A percentile compares a stretch with the other conserved stretches of the same genome.
phyloP scores from a whole-genome alignment of 2,113 vertebrate genomes.

The Pycnonotus jocosus region DNA sequence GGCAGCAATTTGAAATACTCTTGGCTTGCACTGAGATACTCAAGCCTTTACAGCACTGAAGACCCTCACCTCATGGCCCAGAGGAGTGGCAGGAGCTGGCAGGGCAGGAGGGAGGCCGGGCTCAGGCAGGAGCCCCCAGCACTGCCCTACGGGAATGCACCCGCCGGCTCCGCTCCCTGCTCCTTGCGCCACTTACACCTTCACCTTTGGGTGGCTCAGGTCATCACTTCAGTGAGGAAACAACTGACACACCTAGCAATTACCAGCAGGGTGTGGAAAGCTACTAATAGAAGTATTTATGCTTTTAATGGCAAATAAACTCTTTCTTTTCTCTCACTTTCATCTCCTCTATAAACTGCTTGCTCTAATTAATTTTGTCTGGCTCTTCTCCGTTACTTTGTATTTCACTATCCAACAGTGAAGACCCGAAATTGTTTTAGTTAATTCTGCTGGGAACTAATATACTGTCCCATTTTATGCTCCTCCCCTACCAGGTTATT shows the following conservation, averaged over 20 bases:
- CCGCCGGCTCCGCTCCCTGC: fast-evolving
- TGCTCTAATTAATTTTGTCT: neutral
- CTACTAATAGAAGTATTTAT: neutral
- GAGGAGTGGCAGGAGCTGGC: neutral
- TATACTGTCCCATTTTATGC: neutral
- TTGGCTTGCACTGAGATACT: neutral
- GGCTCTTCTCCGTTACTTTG: neutral
- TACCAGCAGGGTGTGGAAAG: neutral
- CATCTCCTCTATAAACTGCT: neutral
- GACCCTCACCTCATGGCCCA: neutral
- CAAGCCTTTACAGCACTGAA: neutral
- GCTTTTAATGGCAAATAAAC: neutral
- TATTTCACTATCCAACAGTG: neutral
- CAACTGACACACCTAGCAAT: neutral
- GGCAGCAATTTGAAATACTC: neutral
- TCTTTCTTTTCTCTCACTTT: neutral
- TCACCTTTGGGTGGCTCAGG: neutral
- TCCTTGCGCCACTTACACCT: neutral
- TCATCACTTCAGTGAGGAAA: neutral
- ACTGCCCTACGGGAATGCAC: neutral
- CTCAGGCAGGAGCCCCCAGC: neutral
- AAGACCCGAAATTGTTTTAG: neutral
- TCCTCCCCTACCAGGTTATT: neutral
- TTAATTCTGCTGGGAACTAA: neutral
- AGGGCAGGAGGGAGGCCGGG: fast-evolving